These are phyloP conservation scores for Erebia palarica DNA, from an alignment of 2,888 invertebrate genomes.

Conservation along the genomic window DNA sequence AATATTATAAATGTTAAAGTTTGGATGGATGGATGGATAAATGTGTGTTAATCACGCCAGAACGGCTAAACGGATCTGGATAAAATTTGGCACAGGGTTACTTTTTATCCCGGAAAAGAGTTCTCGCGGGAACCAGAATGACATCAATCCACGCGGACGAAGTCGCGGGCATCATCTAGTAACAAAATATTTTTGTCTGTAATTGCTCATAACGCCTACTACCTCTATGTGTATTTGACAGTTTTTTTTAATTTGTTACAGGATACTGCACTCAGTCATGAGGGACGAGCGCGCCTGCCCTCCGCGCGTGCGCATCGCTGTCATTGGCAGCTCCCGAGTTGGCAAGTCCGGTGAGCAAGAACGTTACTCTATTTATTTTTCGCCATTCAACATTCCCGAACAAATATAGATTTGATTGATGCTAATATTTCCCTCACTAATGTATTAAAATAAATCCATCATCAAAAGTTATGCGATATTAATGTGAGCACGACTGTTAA, in stretches of 20 bases:
- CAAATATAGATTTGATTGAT: constrained; percentile 29
- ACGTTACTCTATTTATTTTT: constrained; percentile 28
- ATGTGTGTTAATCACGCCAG: too few relatives aligned
- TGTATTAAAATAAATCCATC: constrained; percentile 22
- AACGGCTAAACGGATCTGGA: too few relatives aligned
- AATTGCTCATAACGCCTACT: too few relatives aligned
- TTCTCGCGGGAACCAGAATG: too few relatives aligned
- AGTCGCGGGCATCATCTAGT: too few relatives aligned
- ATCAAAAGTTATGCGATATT: constrained; percentile 13
- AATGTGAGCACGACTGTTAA: constrained; percentile 4
- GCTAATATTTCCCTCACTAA: constrained; percentile 23
- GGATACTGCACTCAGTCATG: constrained; percentile 58
- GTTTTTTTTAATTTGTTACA: constrained; percentile 56
- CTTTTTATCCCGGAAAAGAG: too few relatives aligned
- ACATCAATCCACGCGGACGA: too few relatives aligned
- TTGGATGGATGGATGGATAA: too few relatives aligned
- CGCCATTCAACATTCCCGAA: constrained; percentile 29
- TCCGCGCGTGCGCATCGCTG: constrained; percentile 87
- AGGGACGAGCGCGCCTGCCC: constrained; percentile 84
- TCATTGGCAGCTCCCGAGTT: constrained; percentile 89
- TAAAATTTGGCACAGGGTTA: too few relatives aligned
- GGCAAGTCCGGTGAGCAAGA: constrained; percentile 88
- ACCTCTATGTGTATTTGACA: background rate
- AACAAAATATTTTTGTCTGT: background rate
- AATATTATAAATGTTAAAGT: too few relatives aligned